Evolutionary conservation across 1,140 invertebrate species (phyloP).

Genomic region (Philaenus spumarius): DNA sequence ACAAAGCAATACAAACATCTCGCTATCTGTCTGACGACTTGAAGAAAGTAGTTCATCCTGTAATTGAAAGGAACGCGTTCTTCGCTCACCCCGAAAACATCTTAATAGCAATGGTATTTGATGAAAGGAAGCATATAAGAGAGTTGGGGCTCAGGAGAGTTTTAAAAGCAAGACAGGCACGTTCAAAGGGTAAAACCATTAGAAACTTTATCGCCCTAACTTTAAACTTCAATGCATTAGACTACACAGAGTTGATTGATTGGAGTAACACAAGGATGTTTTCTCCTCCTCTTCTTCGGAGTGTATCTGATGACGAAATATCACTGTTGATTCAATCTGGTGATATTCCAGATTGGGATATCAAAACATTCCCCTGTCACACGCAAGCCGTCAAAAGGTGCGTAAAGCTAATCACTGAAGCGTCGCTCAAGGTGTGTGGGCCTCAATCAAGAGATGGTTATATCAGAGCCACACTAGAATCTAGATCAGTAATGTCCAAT

Average conservation of each 20-base stretch:
- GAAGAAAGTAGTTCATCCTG: too few relatives aligned
- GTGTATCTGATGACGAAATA: constrained; percentile 21
- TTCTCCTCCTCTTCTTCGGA: constrained; percentile 19
- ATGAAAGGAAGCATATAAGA: too few relatives aligned
- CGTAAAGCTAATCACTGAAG: constrained; percentile 32
- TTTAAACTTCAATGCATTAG: constrained; percentile 25
- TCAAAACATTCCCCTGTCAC: constrained; percentile 28
- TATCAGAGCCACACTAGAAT: constrained; percentile 18
- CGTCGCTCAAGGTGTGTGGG: constrained; percentile 23
- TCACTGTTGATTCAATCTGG: too few relatives aligned
- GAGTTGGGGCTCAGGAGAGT: too few relatives aligned
- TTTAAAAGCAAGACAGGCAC: too few relatives aligned
- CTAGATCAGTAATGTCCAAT: constrained; percentile 6
- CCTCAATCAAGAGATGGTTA: constrained; percentile 22
- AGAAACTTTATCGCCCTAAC: constrained; percentile 19
- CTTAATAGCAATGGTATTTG: too few relatives aligned
- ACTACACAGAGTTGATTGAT: too few relatives aligned
- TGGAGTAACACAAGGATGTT: constrained; percentile 15
- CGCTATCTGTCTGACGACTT: too few relatives aligned
- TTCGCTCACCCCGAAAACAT: constrained; percentile 36
- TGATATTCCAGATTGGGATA: constrained; percentile 4
- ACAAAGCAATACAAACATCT: too few relatives aligned
- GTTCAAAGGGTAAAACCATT: constrained; percentile 8
- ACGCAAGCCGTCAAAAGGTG: constrained; percentile 32
- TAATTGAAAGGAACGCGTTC: too few relatives aligned